phyloP scores from a whole-genome alignment of 37 sponge, comb jelly and placozoan species.

The Sycon ciliatum region DNA sequence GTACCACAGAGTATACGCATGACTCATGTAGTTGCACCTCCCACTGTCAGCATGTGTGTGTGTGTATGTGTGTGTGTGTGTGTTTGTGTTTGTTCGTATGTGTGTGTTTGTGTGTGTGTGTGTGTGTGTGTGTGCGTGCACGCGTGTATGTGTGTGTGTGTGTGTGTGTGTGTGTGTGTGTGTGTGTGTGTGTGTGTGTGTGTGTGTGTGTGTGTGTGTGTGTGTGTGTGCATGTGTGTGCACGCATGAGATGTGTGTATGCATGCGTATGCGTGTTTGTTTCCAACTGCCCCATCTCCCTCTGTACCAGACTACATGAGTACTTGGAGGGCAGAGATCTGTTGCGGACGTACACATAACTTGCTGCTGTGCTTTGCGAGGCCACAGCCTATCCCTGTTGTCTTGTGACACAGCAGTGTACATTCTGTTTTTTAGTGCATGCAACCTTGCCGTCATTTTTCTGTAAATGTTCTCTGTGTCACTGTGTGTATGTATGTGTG shows the following conservation, averaged over 20 bases:
- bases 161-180: slow-evolving; percentile 31
- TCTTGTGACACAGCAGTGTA: too few relatives aligned
- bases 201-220: slow-evolving; percentile 23
- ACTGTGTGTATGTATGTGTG: too few relatives aligned
- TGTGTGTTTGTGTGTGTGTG: too few relatives aligned
- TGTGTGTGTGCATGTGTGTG: not conserved
- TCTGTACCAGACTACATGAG: not conserved
- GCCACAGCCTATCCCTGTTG: too few relatives aligned
- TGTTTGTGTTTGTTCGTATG: not conserved
- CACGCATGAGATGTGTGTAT: not conserved
- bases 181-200: slow-evolving; percentile 27
- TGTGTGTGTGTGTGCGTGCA: not conserved
- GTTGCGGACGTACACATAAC: not conserved
- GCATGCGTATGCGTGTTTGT: not conserved
- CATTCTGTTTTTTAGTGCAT: too few relatives aligned
- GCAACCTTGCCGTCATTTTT: too few relatives aligned
- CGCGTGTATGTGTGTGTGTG: slow-evolving; percentile 21
- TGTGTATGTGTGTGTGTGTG: not conserved
- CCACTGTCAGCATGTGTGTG: slow-evolving; percentile 55
- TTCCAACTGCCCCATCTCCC: not conserved
- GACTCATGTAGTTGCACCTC: slow-evolving; percentile 70
- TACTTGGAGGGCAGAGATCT: not conserved
- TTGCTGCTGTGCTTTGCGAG: too few relatives aligned
- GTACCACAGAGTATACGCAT: too few relatives aligned
- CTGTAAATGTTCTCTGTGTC: too few relatives aligned